These are phyloP conservation scores for Pollachius pollachius DNA, from an alignment of 2,113 vertebrate genomes.

Conservation along the genomic window DNA sequence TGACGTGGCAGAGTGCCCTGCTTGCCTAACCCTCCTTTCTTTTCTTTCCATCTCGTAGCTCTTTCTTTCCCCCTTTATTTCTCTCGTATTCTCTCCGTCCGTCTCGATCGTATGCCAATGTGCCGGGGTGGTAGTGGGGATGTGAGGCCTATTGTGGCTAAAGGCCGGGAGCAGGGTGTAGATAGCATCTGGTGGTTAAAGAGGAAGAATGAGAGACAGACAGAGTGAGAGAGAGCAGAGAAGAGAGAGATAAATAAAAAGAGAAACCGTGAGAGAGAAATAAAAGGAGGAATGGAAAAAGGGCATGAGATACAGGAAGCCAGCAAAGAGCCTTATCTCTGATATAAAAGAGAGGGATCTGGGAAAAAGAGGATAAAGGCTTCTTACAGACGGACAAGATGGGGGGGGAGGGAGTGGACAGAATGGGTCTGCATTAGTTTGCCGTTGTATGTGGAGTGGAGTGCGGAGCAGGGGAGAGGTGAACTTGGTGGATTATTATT, in stretches of 20 bases:
- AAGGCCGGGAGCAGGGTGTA: conserved; percentile 34
- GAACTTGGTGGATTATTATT: too few relatives aligned
- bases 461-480: too few relatives aligned
- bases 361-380: conserved; percentile 12
- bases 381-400: conserved; percentile 20
- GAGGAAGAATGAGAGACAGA: conserved; percentile 21
- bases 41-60: too few relatives aligned
- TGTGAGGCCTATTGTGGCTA: conserved; percentile 56
- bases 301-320: conserved; percentile 24
- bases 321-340: conserved; percentile 26
- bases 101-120: conserved; percentile 42
- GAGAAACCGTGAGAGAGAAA: too few relatives aligned
- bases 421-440: background rate
- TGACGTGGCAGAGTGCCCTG: conserved; percentile 32
- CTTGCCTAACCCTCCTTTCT: conserved; percentile 11
- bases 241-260: background rate
- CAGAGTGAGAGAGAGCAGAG: conserved; percentile 1
- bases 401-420: background rate
- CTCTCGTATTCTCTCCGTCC: conserved; percentile 34
- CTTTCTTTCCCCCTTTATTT: conserved; percentile 11
- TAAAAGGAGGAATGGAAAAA: background rate
- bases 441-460: too few relatives aligned
- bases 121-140: background rate
- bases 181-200: conserved; percentile 62
- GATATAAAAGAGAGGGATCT: conserved; percentile 12